Percentiles rank a stretch among this genome's conserved stretches.
Conservation (phyloP, 2,797 vertebrate genomes). For the Sphaeramia orbicularis region DNA sequence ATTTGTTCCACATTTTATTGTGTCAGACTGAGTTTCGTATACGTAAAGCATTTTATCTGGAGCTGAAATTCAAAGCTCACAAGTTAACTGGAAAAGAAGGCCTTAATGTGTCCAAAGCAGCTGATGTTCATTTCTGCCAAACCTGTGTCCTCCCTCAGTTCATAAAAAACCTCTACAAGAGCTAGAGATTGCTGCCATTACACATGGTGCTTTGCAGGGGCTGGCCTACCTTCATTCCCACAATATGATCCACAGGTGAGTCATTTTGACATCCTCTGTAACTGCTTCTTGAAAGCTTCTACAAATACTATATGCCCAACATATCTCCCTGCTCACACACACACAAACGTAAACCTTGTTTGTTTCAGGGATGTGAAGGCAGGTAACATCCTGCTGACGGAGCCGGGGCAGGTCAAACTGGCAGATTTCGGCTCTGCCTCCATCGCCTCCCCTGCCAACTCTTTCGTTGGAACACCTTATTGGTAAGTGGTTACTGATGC, state of each 20-base stretch:
- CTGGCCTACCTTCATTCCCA: conserved; percentile 99
- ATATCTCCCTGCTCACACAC: neutral
- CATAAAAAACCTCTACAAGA: conserved; percentile 99
- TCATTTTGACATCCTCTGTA: neutral
- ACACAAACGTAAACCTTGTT: neutral
- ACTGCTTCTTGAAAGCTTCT: neutral
- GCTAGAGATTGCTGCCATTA: conserved; percentile 98
- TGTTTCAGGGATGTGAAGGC: conserved; percentile 95
- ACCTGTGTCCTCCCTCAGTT: conserved; percentile 82
- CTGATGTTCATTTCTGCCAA: conserved; percentile 1
- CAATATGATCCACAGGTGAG: conserved; percentile 98
- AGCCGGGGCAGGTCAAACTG: conserved; percentile 98
- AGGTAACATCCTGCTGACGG: conserved; percentile 97
- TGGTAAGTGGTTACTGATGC: conserved; percentile 85
- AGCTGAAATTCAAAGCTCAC: neutral
- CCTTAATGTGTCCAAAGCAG: neutral
- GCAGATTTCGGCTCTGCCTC: conserved; percentile 99
- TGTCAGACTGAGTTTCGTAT: neutral
- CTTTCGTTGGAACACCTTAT: conserved; percentile 99
- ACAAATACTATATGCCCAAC: neutral
- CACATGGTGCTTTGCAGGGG: conserved; percentile 98
- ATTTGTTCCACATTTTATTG: neutral
- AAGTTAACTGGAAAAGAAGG: neutral
- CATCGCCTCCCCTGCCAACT: conserved; percentile 98
- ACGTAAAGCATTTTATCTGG: neutral